phyloP scores from a whole-genome alignment of 2,888 invertebrate species.

The Yponomeuta malinellus region DNA sequence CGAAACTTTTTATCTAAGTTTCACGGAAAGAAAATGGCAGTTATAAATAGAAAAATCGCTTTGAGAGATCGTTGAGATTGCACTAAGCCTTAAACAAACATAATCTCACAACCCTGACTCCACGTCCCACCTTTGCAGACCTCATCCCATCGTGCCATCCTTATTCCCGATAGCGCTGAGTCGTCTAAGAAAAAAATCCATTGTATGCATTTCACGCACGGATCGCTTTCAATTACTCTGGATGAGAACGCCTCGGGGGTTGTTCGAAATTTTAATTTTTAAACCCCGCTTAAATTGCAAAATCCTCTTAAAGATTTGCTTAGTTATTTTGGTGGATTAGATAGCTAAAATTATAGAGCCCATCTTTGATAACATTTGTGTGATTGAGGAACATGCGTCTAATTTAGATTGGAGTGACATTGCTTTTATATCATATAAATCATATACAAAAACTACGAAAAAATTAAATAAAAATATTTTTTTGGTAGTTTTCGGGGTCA shows the following conservation, averaged over 20 bases:
- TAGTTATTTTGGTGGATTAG: neutral
- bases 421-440: too few relatives aligned
- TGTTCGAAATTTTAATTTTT: constrained; percentile 24
- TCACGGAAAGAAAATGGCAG: too few relatives aligned
- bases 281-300: neutral
- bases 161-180: constrained; percentile 31
- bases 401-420: too few relatives aligned
- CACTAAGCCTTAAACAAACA: neutral
- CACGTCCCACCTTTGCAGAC: neutral
- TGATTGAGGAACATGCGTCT: too few relatives aligned
- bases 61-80: too few relatives aligned
- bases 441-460: too few relatives aligned
- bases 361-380: too few relatives aligned
- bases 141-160: constrained; percentile 28
- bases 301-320: neutral
- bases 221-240: constrained; percentile 38
- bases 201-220: constrained; percentile 49
- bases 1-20: too few relatives aligned
- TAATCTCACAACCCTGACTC: constrained; percentile 1
- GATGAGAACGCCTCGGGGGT: constrained; percentile 23
- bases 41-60: too few relatives aligned
- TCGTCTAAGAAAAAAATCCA: constrained; percentile 25
- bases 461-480: too few relatives aligned
- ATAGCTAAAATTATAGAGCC: too few relatives aligned
- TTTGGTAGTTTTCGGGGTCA: too few relatives aligned